A percentile compares a stretch with the other conserved stretches of the same genome.
These are phyloP conservation scores for Magallana nippona DNA, from an alignment of 2,888 invertebrate genomes.

Conservation along the genomic window DNA sequence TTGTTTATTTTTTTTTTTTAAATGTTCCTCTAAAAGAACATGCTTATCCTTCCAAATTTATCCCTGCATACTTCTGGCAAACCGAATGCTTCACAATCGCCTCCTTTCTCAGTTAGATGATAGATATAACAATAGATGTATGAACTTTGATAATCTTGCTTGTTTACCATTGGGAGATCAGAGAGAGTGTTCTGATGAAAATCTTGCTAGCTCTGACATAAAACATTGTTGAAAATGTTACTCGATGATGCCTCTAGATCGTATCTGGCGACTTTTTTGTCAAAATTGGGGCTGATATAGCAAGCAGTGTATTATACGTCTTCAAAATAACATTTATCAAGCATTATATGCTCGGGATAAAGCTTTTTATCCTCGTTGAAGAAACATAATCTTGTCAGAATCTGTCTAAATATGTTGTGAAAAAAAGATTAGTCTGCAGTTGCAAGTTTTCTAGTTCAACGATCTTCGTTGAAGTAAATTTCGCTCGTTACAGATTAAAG, in stretches of 20 bases:
- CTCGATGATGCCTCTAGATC: slow-evolving; percentile 9
- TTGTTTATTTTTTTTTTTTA: not conserved
- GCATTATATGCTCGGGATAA: slow-evolving; percentile 20
- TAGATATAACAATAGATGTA: not conserved
- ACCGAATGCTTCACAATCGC: not conserved
- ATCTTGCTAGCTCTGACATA: slow-evolving; percentile 16
- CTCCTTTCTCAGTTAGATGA: not conserved
- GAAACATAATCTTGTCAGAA: slow-evolving; percentile 27
- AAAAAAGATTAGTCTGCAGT: not conserved
- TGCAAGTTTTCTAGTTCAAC: slow-evolving; percentile 9
- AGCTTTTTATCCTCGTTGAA: not conserved
- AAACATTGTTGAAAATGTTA: slow-evolving; percentile 20
- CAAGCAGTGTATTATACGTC: slow-evolving; percentile 9
- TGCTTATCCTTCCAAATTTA: slow-evolving; percentile 2
- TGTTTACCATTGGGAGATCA: slow-evolving; percentile 1
- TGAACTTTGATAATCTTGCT: not conserved
- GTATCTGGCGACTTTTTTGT: slow-evolving; percentile 10
- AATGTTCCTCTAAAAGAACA: not conserved
- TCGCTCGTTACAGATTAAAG: slow-evolving; percentile 12
- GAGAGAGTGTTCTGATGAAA: slow-evolving; percentile 23
- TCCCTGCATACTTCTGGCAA: not conserved
- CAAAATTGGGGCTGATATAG: slow-evolving; percentile 7
- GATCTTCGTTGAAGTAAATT: slow-evolving; percentile 16
- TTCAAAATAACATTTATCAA: slow-evolving; percentile 29
- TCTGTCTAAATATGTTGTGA: slow-evolving; percentile 35